Evolutionary conservation across 2,888 invertebrate genomes (phyloP).

Genomic region (Drosophila putrida): DNA sequence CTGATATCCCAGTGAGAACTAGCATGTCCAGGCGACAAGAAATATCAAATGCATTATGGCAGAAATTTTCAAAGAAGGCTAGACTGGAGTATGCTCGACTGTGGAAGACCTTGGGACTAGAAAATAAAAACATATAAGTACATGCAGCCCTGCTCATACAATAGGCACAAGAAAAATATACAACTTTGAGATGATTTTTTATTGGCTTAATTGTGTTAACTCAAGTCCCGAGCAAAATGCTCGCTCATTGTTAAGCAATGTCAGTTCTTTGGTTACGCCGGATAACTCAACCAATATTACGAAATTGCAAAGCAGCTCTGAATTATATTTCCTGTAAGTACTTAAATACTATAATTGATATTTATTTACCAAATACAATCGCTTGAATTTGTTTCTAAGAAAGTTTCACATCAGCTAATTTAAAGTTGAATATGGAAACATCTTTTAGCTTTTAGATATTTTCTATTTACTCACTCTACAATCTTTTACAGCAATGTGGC

Average conservation of each 20-base stretch:
- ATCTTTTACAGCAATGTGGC: conserved; percentile 85
- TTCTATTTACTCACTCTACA: no score
- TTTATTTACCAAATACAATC: background rate
- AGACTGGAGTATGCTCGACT: no score
- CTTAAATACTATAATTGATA: background rate
- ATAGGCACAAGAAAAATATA: no score
- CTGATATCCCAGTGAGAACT: conserved; percentile 38
- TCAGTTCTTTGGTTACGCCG: background rate
- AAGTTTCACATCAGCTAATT: no score
- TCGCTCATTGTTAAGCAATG: conserved; percentile 27
- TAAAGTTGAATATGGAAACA: no score
- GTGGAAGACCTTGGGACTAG: no score
- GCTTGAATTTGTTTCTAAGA: no score
- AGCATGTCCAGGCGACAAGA: conserved; percentile 50
- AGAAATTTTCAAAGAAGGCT: no score
- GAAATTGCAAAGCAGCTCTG: conserved; percentile 86
- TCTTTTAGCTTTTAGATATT: no score
- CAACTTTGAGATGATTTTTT: no score
- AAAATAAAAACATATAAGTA: no score
- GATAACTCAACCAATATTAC: conserved; percentile 9
- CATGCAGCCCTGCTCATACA: no score
- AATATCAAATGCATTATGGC: background rate
- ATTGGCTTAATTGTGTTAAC: conserved; percentile 83
- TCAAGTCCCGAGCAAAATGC: conserved; percentile 58
- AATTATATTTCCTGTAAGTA: conserved; percentile 87